Base-by-base conservation (phyloP, 2,888 invertebrate genomes). In the Lasius platythorax region DNA sequence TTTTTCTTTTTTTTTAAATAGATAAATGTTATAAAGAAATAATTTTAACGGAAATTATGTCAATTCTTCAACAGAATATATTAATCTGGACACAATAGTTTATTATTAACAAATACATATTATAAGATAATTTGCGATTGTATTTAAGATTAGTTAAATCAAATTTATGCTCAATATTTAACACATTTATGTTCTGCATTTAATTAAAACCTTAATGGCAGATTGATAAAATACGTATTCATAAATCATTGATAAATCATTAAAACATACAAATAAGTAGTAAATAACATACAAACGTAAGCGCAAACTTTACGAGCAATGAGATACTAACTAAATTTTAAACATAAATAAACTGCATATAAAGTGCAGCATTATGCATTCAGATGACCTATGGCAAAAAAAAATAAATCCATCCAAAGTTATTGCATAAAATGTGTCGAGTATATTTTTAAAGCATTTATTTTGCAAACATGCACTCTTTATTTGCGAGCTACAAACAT, bases 341-440 rank as follows among this genome's bases (percentile, higher is more conserved):
- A 73, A 73, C 18, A 58, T 58, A 18, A 58, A 73, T 28, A 11
- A 56, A 18, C 18, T 28, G 37, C 37, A 40, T 3, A 40, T 28
- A 73, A 73, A 73, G 18, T 58, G 11, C 37, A 73, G 28, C 72
- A 11, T 73, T 58, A 58, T 73, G 18, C 23, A 37, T 37, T 73
- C 37, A 58, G 8, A 12, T 6, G 50, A 70, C 2, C 9, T 6
- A 23, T 28, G 3, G 33, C 5, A 18, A 23, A 37, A 58, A 53
- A 53, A 56, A 37, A 11, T 56, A 37, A 18, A 73, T 73, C 28
- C 37, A 73, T 28, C 3, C 53, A 18, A 15, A 58, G 18, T 58
- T 73, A 40, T 58, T 73, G 37, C 37, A 40, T 28, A 58, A 73
- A 73, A 15, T 23, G 0, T 37, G 11, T 4, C 15, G 15, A 73